A percentile compares a stretch with the other conserved stretches of the same genome.
Conservation (phyloP, 2,113 vertebrate species). For the Pteropus alecto region DNA sequence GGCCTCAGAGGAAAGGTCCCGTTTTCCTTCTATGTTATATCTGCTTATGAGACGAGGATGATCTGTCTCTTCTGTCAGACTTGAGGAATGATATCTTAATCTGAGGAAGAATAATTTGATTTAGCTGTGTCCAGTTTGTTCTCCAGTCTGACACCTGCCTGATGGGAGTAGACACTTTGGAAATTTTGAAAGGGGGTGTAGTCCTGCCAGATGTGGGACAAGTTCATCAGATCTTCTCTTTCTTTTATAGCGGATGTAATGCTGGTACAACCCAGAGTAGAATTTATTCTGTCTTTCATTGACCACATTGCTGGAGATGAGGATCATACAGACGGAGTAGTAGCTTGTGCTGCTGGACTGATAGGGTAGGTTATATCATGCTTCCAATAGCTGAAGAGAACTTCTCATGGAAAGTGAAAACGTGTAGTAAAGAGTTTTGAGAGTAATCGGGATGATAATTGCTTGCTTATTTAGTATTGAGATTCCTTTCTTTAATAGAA, state of each 20-base stretch:
- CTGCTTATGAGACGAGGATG: neutral
- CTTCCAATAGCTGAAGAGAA: neutral
- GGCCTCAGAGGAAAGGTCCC: neutral
- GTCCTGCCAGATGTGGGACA: fast-evolving
- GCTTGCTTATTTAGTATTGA: neutral
- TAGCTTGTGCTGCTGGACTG: constrained; percentile 95
- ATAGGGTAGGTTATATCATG: constrained; percentile 88
- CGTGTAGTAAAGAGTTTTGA: neutral
- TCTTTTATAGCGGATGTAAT: constrained; percentile 94
- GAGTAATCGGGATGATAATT: neutral
- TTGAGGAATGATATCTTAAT: neutral
- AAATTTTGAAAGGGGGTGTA: neutral
- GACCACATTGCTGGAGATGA: constrained; percentile 98
- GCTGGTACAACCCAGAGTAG: constrained; percentile 97
- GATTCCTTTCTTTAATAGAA: neutral
- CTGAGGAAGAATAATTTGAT: neutral
- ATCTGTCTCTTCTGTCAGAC: neutral
- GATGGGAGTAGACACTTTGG: neutral
- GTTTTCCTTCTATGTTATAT: neutral
- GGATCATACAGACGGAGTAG: constrained; percentile 96
- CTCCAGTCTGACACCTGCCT: neutral
- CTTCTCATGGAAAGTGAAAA: neutral
- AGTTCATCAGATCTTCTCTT: neutral
- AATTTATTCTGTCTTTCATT: constrained; percentile 98
- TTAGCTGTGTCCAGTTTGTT: neutral